Evolutionary conservation across 2,113 vertebrate genomes (phyloP).

Genomic region (Passer montanus): DNA sequence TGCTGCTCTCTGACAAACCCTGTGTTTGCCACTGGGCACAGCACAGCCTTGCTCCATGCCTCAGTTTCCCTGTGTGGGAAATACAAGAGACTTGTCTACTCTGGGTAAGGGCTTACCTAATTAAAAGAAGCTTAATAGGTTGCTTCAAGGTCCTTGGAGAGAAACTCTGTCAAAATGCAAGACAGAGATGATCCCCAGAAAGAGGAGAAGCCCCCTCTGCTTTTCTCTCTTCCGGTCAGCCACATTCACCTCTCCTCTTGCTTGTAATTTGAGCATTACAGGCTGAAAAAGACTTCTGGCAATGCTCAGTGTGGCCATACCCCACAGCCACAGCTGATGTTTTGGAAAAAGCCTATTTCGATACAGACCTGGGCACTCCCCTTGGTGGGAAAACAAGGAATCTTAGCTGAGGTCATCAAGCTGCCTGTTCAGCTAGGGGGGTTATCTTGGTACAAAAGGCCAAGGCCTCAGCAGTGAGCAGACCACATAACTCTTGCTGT

Average conservation of each 20-base stretch:
- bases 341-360: neutral
- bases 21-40: rapidly evolving
- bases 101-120: neutral
- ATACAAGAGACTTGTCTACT: neutral
- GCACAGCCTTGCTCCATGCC: neutral
- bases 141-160: neutral
- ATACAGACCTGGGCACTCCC: neutral
- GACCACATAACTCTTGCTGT: neutral
- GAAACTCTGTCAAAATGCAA: neutral
- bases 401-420: neutral
- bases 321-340: neutral
- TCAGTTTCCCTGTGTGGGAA: neutral
- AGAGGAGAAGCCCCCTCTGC: neutral
- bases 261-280: neutral
- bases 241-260: neutral
- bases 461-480: neutral
- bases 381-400: neutral
- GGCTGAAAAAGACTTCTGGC: neutral
- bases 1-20: neutral
- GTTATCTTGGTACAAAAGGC: neutral
- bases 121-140: neutral
- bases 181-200: neutral
- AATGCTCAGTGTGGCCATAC: neutral
- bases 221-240: neutral
- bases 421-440: neutral